Conservation (phyloP, 2,888 invertebrate genomes). For the Cantharis lateralis region DNA sequence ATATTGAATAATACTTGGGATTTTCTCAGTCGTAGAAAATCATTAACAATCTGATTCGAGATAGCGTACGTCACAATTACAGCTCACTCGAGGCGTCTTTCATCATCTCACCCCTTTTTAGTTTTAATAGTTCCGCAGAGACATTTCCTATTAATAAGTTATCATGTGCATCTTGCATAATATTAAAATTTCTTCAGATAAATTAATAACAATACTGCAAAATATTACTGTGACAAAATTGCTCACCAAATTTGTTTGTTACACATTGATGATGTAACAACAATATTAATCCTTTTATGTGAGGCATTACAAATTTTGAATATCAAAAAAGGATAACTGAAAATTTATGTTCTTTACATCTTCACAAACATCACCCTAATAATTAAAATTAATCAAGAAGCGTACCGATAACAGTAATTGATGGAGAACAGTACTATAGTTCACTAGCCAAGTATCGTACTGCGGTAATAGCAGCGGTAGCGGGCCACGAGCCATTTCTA, state of each 20-base stretch:
- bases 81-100: slow-evolving; percentile 36
- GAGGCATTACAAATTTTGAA: not conserved
- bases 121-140: slow-evolving; percentile 35
- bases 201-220: not conserved
- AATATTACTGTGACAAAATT: not conserved
- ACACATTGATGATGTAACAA: not conserved
- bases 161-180: not conserved
- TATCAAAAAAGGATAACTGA: slow-evolving; percentile 2
- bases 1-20: slow-evolving; percentile 36
- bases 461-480: slow-evolving; percentile 39
- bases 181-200: not conserved
- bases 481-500: slow-evolving; percentile 43
- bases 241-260: not conserved
- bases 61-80: slow-evolving; percentile 34
- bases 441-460: slow-evolving; percentile 32
- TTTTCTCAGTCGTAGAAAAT: slow-evolving; percentile 32
- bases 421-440: slow-evolving; percentile 44
- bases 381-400: slow-evolving; percentile 56
- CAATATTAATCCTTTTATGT: not conserved
- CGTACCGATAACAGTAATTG: slow-evolving; percentile 53
- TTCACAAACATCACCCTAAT: slow-evolving; percentile 43
- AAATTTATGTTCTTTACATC: slow-evolving; percentile 27
- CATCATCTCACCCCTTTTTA: slow-evolving; percentile 37
- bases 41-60: slow-evolving; percentile 29
- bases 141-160: slow-evolving; percentile 20